Evolutionary conservation across 2,888 invertebrate genomes (phyloP).

Genomic region (Phytoseiulus persimilis): DNA sequence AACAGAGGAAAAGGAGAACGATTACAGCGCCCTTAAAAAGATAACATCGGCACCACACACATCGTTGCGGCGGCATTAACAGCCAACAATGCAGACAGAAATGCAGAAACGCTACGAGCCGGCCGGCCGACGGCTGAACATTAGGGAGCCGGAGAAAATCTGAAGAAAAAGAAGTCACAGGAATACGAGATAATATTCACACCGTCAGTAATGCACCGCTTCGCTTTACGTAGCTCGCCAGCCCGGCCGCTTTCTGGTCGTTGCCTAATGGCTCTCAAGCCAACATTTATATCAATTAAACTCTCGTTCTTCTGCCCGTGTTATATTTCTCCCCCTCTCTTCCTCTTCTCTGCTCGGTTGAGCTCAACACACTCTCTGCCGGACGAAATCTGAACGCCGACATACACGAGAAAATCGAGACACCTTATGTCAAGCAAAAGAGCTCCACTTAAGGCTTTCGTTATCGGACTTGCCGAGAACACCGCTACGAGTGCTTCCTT

Average conservation of each 20-base stretch:
- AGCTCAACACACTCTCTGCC: background rate
- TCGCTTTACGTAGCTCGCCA: background rate
- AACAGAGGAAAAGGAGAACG: background rate
- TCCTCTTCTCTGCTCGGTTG: background rate
- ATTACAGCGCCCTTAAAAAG: background rate
- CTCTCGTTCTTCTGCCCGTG: background rate
- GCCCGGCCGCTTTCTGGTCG: background rate
- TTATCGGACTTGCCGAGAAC: too few species aligned
- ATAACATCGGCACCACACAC: conserved; percentile 5
- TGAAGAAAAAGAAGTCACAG: background rate
- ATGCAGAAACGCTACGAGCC: background rate
- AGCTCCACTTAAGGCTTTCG: too few species aligned
- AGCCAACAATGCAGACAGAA: background rate
- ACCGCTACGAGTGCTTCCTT: too few species aligned
- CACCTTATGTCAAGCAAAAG: too few species aligned
- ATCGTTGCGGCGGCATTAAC: background rate
- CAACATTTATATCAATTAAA: background rate
- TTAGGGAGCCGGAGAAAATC: background rate
- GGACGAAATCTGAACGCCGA: background rate
- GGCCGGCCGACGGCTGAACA: background rate
- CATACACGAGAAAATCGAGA: too few species aligned
- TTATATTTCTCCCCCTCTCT: background rate
- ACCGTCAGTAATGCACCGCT: background rate
- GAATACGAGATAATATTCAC: conserved; percentile 5
- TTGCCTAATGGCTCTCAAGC: background rate